A percentile compares a stretch with the other conserved stretches of the same genome.
phyloP scores from a whole-genome alignment of 2,888 invertebrate genomes.

The Sinelater perroti region DNA sequence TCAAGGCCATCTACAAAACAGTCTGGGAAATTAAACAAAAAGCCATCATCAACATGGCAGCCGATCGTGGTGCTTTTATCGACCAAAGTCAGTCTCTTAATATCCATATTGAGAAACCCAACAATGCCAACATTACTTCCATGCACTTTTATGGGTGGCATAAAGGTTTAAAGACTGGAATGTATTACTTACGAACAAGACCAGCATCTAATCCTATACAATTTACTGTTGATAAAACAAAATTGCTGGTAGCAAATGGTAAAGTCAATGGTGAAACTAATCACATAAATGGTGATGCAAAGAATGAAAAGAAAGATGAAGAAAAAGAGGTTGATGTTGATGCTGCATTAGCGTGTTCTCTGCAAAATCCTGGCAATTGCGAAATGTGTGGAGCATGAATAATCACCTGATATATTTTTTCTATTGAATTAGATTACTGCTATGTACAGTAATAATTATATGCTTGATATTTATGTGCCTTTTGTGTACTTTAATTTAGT shows the following conservation, averaged over 20 bases:
- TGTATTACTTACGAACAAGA: constrained; percentile 98
- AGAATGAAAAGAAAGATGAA: constrained; percentile 53
- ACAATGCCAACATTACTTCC: constrained; percentile 91
- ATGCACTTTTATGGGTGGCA: constrained; percentile 99
- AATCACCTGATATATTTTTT: too few relatives aligned
- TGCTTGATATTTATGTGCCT: too few relatives aligned
- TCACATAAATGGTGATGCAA: constrained; percentile 29
- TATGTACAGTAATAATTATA: too few relatives aligned
- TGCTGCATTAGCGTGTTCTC: constrained; percentile 84
- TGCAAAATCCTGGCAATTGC: constrained; percentile 87
- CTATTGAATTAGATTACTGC: too few relatives aligned
- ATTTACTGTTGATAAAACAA: constrained; percentile 94
- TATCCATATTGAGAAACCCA: constrained; percentile 95
- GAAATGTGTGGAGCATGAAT: constrained; percentile 84
- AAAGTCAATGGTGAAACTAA: constrained; percentile 26
- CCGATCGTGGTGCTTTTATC: constrained; percentile 96
- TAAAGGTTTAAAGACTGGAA: constrained; percentile 96
- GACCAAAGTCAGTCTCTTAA: constrained; percentile 99
- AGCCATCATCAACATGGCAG: constrained; percentile 93
- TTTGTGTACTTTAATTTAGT: too few relatives aligned
- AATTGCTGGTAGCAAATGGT: constrained; percentile 58
- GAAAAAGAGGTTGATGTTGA: constrained; percentile 65
- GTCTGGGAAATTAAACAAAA: constrained; percentile 98
- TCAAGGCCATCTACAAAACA: constrained; percentile 91
- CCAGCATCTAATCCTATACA: constrained; percentile 97